These are phyloP conservation scores for Lethenteron reissneri DNA, from an alignment of 2,113 vertebrate species.

Conservation along the genomic window DNA sequence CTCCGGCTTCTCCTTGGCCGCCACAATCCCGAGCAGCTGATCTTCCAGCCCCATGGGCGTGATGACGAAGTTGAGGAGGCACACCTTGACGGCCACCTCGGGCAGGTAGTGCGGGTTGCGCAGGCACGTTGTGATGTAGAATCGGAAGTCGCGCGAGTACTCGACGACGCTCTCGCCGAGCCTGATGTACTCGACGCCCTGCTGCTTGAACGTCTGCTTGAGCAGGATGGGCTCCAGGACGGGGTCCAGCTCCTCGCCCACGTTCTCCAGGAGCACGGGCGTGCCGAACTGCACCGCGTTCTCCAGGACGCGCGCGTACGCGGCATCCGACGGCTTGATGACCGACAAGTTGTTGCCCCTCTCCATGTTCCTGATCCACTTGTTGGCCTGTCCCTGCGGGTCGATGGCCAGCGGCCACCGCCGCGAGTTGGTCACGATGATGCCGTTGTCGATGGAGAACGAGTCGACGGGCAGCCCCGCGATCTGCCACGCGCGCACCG, in stretches of 20 bases:
- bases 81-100: slow-evolving; percentile 69
- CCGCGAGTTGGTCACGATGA: slow-evolving; percentile 64
- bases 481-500: slow-evolving; percentile 60
- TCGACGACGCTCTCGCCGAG: slow-evolving; percentile 68
- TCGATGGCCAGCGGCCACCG: slow-evolving; percentile 78
- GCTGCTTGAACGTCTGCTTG: slow-evolving; percentile 65
- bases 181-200: slow-evolving; percentile 62
- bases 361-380: slow-evolving; percentile 86
- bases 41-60: slow-evolving; percentile 71
- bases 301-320: slow-evolving; percentile 48
- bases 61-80: slow-evolving; percentile 81
- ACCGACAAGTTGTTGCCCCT: slow-evolving; percentile 43
- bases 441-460: slow-evolving; percentile 67
- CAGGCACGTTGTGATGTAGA: slow-evolving; percentile 70
- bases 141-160: slow-evolving; percentile 46
- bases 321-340: slow-evolving; percentile 50
- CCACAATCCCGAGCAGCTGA: slow-evolving; percentile 64
- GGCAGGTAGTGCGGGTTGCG: slow-evolving; percentile 78
- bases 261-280: slow-evolving; percentile 55
- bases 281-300: slow-evolving; percentile 56
- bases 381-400: slow-evolving; percentile 76
- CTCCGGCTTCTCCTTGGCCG: slow-evolving; percentile 65
- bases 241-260: slow-evolving; percentile 63
- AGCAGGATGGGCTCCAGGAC: slow-evolving; percentile 56
- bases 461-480: slow-evolving; percentile 59